Evolutionary conservation across 2,797 vertebrate genomes (phyloP).

Genomic region (Anisognathus igniventris): DNA sequence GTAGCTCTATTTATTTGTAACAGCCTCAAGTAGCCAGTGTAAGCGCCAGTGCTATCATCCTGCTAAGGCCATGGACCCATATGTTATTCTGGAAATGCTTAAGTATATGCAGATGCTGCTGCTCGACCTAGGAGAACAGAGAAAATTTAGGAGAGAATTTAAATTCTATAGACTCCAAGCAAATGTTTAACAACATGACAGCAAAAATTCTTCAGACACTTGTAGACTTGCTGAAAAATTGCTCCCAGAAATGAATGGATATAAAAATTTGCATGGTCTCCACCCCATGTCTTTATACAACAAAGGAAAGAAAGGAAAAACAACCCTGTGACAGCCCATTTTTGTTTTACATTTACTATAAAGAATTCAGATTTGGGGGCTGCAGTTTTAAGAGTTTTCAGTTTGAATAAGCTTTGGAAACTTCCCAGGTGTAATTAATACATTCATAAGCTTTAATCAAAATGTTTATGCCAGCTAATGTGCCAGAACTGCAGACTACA

Average conservation of each 20-base stretch:
- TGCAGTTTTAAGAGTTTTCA: neutral
- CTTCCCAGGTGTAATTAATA: constrained; percentile 68
- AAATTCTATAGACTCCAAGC: neutral
- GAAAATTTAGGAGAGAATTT: neutral
- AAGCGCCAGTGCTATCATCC: neutral
- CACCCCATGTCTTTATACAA: neutral
- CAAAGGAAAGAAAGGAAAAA: neutral
- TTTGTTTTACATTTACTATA: neutral
- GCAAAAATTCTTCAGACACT: neutral
- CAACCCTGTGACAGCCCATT: neutral
- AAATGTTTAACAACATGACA: neutral
- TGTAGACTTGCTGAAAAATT: neutral
- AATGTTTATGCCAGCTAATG: constrained; percentile 62
- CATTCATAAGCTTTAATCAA: constrained; percentile 65
- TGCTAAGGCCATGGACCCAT: neutral
- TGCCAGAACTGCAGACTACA: constrained; percentile 43
- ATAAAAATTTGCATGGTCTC: neutral
- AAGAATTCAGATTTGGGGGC: neutral
- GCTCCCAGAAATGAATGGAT: neutral
- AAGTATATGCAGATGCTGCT: neutral
- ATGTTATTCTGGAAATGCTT: neutral
- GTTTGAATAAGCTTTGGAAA: constrained; percentile 46
- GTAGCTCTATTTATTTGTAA: neutral
- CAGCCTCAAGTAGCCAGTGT: neutral
- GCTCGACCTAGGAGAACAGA: neutral